Base-by-base conservation (phyloP, 2,113 vertebrate species). In the Typhlomys cinereus region DNA sequence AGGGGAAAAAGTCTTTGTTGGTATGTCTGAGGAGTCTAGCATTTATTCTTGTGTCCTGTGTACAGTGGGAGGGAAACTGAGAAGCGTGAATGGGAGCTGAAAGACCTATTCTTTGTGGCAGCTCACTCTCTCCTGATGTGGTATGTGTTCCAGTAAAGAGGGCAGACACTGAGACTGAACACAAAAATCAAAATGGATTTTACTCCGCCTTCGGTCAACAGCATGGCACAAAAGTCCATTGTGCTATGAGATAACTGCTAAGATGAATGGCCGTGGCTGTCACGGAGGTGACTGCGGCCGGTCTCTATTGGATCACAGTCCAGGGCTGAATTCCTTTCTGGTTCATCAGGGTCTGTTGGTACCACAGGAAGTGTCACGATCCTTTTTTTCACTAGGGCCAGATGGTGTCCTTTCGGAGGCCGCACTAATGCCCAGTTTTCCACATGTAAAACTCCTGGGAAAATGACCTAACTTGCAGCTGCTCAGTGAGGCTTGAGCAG, bases 391-490 rank as follows among this genome's bases (percentile, higher is more conserved):
- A 98, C 97, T 97, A 97, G 87, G 98, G 99, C 99, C 99, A 99
- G 99, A 99, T 99, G 99, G 99, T 99, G 99, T 99, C 98, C 98
- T 98, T 99, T 99, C 96, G 99, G 98, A 99, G 99, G 99, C 98
- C 98, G 98, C 99, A 98, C 99, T 99, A 99, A 99, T 99, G 99
- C 99, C 99, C 98, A 98, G 98, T 99, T 99, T 99, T 98, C 98
- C 98, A 98, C 98, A 98, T 98, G 98, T 98, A 98, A 98, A 99
- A 98, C 99, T 99, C 99, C 99, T 99, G 99, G 99, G 99, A 99
- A 99, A 99, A 99, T 99, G 99, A 99, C 99, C 99, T 99, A 99
- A 99, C 99, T 99, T 98, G 98, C 98, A 99, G 99, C 99, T 99
- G 99, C 99, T 99, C 99, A 99, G 99, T 99, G 99, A 99, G 99